Evolutionary conservation across 1,140 invertebrate genomes (phyloP).

Genomic region (Lordiphosa clarofinis): DNA sequence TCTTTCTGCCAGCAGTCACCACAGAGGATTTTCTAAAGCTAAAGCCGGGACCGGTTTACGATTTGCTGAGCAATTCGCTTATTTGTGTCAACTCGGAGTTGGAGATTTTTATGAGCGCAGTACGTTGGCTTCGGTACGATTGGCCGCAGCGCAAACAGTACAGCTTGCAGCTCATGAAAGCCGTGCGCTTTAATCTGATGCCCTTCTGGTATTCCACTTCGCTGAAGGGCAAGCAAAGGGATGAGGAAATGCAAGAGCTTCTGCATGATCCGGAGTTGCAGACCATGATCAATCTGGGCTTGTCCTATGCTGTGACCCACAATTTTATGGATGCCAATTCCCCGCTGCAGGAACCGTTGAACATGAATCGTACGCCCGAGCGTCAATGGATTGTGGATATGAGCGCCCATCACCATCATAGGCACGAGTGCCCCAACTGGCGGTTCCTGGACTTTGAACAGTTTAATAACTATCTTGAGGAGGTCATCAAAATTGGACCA

Average conservation of each 20-base stretch:
- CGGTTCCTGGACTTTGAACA: constrained; percentile 20
- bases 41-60: constrained; percentile 83
- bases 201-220: constrained; percentile 87
- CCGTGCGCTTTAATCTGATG: constrained; percentile 87
- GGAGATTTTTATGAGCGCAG: constrained; percentile 87
- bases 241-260: constrained; percentile 84
- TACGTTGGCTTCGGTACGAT: constrained; percentile 86
- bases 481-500: constrained; percentile 18
- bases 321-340: constrained; percentile 1
- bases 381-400: constrained; percentile 85
- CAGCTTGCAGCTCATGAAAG: constrained; percentile 83
- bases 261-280: constrained; percentile 84
- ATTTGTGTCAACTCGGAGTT: constrained; percentile 82
- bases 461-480: constrained; percentile 39
- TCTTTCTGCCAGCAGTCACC: constrained; percentile 86
- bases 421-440: constrained; percentile 40
- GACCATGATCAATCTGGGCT: constrained; percentile 83
- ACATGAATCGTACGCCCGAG: constrained; percentile 40
- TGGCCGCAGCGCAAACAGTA: constrained; percentile 83
- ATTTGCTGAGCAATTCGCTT: constrained; percentile 84
- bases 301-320: constrained; percentile 82
- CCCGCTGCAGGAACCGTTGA: neutral
- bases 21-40: constrained; percentile 86
- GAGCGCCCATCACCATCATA: constrained; percentile 40
- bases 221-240: constrained; percentile 80